Percentiles rank a stretch among this genome's conserved stretches.
phyloP scores from a whole-genome alignment of 2,113 vertebrate genomes.

The Ammodramus savannarum region DNA sequence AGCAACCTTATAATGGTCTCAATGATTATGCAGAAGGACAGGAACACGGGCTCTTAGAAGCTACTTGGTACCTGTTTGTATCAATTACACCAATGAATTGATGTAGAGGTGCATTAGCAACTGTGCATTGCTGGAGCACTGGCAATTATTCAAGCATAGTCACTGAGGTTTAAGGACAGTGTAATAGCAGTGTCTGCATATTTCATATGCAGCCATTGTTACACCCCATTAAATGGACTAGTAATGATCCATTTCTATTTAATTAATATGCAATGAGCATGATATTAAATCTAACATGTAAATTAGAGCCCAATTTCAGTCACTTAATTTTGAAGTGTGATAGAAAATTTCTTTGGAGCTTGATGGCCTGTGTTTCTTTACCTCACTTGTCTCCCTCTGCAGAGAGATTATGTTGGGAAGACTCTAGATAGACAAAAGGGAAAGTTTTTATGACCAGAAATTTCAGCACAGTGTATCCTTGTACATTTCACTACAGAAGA shows the following conservation, averaged over 20 bases:
- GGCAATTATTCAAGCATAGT: slow-evolving; percentile 73
- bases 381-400: not conserved
- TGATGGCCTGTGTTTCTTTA: not conserved
- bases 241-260: slow-evolving; percentile 73
- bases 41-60: not conserved
- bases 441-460: not conserved
- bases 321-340: slow-evolving; percentile 68
- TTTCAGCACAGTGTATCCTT: not conserved
- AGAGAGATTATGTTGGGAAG: not conserved
- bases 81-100: slow-evolving; percentile 23
- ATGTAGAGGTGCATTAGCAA: slow-evolving; percentile 14
- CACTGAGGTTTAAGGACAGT: slow-evolving; percentile 69
- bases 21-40: not conserved
- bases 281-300: slow-evolving; percentile 73
- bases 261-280: slow-evolving; percentile 72
- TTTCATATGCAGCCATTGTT: slow-evolving; percentile 69
- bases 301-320: slow-evolving; percentile 73
- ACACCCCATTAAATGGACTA: slow-evolving; percentile 70
- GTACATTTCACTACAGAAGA: not conserved
- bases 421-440: not conserved
- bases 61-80: not conserved
- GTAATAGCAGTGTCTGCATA: slow-evolving; percentile 62
- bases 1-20: not conserved
- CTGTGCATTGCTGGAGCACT: slow-evolving; percentile 45
- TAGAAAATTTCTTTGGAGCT: slow-evolving; percentile 60